Base-by-base conservation (phyloP, 2,113 vertebrate genomes). In the Hippopotamus amphibius region DNA sequence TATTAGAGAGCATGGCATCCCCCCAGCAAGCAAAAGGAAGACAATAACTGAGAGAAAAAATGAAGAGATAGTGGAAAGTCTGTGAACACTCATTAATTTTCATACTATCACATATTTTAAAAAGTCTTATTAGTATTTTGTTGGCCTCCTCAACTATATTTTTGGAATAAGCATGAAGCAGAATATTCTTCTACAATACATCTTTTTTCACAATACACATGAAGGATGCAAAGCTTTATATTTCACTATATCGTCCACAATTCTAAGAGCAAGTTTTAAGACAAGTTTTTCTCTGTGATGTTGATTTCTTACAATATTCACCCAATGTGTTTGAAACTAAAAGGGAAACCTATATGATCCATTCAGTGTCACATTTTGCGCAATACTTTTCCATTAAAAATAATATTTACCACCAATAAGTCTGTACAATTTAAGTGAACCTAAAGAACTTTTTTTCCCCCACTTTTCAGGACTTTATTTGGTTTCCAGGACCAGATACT, bases 391-490 rank as follows among this genome's bases (percentile, higher is more conserved):
- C 6, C 61, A 43, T 59, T 68, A 5, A 69, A 88, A 80, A 33
- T 84, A 74, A 24, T 33, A 85, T 63, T 65, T 77, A 37, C 6
- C 9, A 61, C 5, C 6, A 57, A 68, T 2, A 19, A 2, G n/a
- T 50, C 6, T 65, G 9, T 81, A 68, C 48, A 63, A 81, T 16
- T 46, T 74, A 94, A 90, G 5, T 28, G 93, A 89, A 79, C 14
- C 1, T 74, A 7, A 41, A 46, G 13, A 83, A 69, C 12, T 22
- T 50, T 41, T 28, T 13, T 28, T 50, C 57, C 46, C 48, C 4
- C 10, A 65, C 6, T 84, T 57, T 77, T 79, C 4, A 96, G 13
- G 19, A 17, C 4, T 92, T 97, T 96, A 94, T 97, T 95, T 84
- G 17, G 19, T 92, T 97, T 81, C 59, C 46, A 84, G 80, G 48